Evolutionary conservation across 2,797 vertebrate species (phyloP).

Genomic region (Protonibea diacanthus): DNA sequence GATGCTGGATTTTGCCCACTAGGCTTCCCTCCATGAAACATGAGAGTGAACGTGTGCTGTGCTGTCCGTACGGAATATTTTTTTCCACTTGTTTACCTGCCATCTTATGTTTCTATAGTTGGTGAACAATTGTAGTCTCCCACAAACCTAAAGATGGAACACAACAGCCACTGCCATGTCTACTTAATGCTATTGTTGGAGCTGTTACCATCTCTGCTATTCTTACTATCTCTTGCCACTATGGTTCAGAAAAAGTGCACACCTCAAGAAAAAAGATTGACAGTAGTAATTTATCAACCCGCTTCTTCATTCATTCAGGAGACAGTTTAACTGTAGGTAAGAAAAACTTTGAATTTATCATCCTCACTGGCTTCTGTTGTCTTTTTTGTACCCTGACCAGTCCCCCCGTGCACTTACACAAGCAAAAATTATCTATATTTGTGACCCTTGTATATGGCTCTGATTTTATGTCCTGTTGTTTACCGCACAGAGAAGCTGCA

Average conservation of each 20-base stretch:
- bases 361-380: neutral
- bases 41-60: constrained; percentile 9
- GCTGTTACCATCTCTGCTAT: neutral
- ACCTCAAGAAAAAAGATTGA: constrained; percentile 19
- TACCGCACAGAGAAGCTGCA: neutral
- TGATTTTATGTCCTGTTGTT: neutral
- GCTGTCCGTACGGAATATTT: neutral
- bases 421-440: neutral
- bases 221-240: neutral
- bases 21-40: neutral
- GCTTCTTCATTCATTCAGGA: neutral
- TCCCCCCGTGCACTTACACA: neutral
- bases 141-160: neutral
- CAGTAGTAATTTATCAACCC: constrained; percentile 4
- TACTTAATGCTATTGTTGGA: constrained; percentile 11
- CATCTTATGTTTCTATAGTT: constrained; percentile 1
- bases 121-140: constrained; percentile 4
- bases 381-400: neutral
- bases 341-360: neutral
- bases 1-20: neutral
- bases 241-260: constrained; percentile 1
- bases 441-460: neutral
- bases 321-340: constrained; percentile 13
- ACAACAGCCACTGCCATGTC: neutral
- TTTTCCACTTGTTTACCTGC: neutral